Percentiles rank a stretch among this genome's conserved stretches.
Conservation (phyloP, 2,888 invertebrate species). For the Scaeva pyrastri region DNA sequence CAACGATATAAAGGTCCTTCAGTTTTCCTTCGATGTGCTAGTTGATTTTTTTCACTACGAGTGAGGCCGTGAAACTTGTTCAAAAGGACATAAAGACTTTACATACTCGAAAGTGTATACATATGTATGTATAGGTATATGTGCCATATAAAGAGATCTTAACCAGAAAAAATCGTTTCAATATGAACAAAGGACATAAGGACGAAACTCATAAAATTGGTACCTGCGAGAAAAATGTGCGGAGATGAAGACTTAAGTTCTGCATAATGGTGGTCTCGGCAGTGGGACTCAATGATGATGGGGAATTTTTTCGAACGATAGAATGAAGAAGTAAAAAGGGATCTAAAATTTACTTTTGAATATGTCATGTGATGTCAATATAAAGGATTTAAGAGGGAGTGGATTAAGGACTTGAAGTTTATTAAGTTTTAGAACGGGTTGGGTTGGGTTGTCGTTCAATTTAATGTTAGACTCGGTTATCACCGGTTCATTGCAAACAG, state of each 20-base stretch:
- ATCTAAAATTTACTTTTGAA: constrained; percentile 57
- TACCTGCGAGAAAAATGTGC: constrained; percentile 35
- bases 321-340: constrained; percentile 26
- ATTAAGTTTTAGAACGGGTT: background rate
- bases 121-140: too few relatives aligned
- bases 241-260: constrained; percentile 50
- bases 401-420: background rate
- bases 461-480: background rate
- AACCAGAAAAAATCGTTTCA: constrained; percentile 19
- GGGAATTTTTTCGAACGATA: constrained; percentile 51
- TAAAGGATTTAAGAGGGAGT: background rate
- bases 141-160: constrained; percentile 10
- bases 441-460: background rate
- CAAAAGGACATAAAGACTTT: constrained; percentile 4
- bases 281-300: constrained; percentile 19
- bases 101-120: too few relatives aligned
- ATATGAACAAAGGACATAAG: constrained; percentile 63
- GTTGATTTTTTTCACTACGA: constrained; percentile 22
- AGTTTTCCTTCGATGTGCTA: constrained; percentile 55
- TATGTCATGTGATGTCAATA: constrained; percentile 23
- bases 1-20: constrained; percentile 38
- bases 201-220: constrained; percentile 57
- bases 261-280: background rate
- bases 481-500: too few relatives aligned
- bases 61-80: constrained; percentile 34